Base-by-base conservation (phyloP, 2,113 vertebrate genomes). In the Sterna hirundo region DNA sequence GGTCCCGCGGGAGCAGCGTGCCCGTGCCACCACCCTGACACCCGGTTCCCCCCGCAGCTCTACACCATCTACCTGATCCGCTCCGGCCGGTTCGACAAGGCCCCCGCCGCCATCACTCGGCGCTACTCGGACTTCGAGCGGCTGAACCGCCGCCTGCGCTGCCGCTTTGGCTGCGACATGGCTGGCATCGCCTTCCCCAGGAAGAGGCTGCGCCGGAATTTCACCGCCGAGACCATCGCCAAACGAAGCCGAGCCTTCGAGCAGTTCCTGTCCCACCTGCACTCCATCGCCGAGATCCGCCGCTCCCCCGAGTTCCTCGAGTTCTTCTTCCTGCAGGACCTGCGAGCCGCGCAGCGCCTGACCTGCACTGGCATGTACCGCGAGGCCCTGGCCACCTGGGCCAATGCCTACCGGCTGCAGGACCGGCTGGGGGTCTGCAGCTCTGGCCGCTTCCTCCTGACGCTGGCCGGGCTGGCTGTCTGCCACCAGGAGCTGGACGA, bases 191-290 rank as follows among this genome's bases (percentile, higher is more conserved):
- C 98, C 85, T 99, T 99, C 91, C 99, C 99, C 25, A 98, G 99
- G 89, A 98, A 99, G 96, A 99, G 99, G 95, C 97, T 99, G 87
- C 98, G 98, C 46, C 98, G 97, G 29, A 99, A 99, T 97, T 99
- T 99, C 84, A 98, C 98, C 0, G 98, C 99, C 0, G 99, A 99
- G 98, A 99, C 99, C 42, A 99, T 99, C 4, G 99, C 99, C 80
- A 99, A 99, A 95, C 98, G 99, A 38, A 99, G 99, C 97, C 98
- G 99, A 34, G 99, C 99, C 10, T 99, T 99, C 1, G 99, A 99
- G 70, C 99, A 99, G 97, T 99, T 99, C 96, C 96, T 99, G 91
- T 97, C 98, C 76, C 99, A 99, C 95, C 95, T 99, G 87, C 98
- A 99, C 91, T 98, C 99, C 20, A 97, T 99, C 17, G 75, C 98